These are phyloP conservation scores for Tachypleus tridentatus DNA, from an alignment of 1,140 invertebrate species.

Conservation along the genomic window DNA sequence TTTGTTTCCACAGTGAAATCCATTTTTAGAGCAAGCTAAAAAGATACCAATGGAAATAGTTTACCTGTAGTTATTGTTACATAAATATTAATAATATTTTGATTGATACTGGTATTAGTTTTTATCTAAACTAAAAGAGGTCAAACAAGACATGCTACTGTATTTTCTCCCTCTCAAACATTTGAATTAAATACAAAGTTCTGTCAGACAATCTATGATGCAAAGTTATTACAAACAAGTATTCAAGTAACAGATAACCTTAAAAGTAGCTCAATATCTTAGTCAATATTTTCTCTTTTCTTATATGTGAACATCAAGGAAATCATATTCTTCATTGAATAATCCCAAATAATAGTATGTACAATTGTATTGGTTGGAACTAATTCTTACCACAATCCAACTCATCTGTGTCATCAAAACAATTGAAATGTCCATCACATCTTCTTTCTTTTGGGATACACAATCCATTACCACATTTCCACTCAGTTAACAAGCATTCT, in stretches of 20 bases:
- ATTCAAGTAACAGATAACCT: not conserved
- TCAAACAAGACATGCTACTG: too few relatives aligned
- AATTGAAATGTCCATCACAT: constrained; percentile 54
- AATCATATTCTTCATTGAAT: too few relatives aligned
- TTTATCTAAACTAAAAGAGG: too few relatives aligned
- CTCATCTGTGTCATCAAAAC: constrained; percentile 67
- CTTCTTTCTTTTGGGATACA: constrained; percentile 6
- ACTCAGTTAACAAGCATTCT: constrained; percentile 25
- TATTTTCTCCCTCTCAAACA: too few relatives aligned
- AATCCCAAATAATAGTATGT: too few relatives aligned
- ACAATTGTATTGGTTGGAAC: not conserved
- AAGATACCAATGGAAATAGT: not conserved
- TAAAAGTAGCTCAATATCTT: not conserved
- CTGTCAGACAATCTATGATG: too few relatives aligned
- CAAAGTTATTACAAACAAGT: not conserved
- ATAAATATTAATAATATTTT: not conserved
- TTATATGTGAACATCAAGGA: too few relatives aligned
- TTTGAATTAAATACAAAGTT: too few relatives aligned
- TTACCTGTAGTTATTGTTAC: not conserved
- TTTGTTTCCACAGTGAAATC: constrained; percentile 61
- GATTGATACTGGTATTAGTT: not conserved
- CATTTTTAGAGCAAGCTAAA: constrained; percentile 53
- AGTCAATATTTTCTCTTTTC: not conserved
- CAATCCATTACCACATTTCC: constrained; percentile 34
- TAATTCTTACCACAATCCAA: constrained; percentile 55